These are phyloP conservation scores for Agrochola lota DNA, from an alignment of 2,888 invertebrate species.

Conservation along the genomic window DNA sequence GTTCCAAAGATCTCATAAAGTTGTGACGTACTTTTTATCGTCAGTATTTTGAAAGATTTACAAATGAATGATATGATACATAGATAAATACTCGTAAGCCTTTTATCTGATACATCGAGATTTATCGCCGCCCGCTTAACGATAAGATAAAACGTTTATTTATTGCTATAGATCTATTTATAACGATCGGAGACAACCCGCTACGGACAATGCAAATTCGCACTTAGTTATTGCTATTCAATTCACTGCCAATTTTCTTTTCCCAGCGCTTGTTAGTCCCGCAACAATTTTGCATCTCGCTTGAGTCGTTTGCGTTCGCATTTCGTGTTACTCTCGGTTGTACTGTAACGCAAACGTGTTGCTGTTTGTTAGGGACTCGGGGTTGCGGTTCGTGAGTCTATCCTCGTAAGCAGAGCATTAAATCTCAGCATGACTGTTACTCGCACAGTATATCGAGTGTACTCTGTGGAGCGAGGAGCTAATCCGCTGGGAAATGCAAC, in stretches of 20 bases:
- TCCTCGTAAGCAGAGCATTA: constrained; percentile 78
- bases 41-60: constrained; percentile 64
- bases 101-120: constrained; percentile 77
- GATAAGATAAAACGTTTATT: constrained; percentile 83
- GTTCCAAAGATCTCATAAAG: neutral
- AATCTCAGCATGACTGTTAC: constrained; percentile 81
- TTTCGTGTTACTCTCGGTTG: constrained; percentile 49
- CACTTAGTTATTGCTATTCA: constrained; percentile 77
- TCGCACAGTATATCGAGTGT: constrained; percentile 74
- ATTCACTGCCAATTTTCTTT: constrained; percentile 74
- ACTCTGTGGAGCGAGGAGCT: constrained; percentile 70
- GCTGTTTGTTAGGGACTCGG: constrained; percentile 62
- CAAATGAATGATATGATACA: constrained; percentile 66
- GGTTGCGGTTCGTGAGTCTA: constrained; percentile 75
- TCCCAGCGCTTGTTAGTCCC: constrained; percentile 73
- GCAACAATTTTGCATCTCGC: constrained; percentile 62
- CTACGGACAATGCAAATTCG: constrained; percentile 82
- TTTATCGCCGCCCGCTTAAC: constrained; percentile 79
- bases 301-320: constrained; percentile 61
- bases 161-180: constrained; percentile 80
- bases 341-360: constrained; percentile 62
- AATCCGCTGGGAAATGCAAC: constrained; percentile 77
- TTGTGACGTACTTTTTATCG: constrained; percentile 10
- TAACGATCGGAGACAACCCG: constrained; percentile 77
- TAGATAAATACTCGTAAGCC: constrained; percentile 74